Conservation (phyloP, 2,888 invertebrate genomes). For the Trypoxylon attenuatum region DNA sequence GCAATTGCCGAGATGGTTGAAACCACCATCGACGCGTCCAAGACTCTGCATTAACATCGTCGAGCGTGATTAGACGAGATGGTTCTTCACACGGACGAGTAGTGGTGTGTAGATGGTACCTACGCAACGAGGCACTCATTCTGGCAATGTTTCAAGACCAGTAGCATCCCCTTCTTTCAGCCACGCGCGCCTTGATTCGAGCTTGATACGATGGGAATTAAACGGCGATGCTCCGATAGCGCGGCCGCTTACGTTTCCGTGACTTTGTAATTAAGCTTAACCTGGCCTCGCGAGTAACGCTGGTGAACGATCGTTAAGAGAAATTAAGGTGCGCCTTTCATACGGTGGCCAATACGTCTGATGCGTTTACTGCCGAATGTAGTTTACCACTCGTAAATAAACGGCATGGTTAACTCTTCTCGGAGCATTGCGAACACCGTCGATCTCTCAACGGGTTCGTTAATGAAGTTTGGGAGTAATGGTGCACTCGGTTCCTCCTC, state of each 20-base stretch:
- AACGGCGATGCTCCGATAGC: conserved; percentile 34
- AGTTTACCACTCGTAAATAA: conserved; percentile 34
- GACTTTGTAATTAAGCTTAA: conserved; percentile 43
- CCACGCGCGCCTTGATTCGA: conserved; percentile 23
- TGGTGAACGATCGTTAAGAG: conserved; percentile 42
- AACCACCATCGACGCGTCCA: conserved; percentile 14
- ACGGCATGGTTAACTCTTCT: conserved; percentile 3
- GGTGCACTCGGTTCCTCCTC: no score
- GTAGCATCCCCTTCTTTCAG: conserved; percentile 19
- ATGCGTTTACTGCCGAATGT: conserved; percentile 27
- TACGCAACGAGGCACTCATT: neutral
- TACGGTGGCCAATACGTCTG: neutral
- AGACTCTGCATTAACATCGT: conserved; percentile 33
- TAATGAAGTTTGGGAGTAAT: neutral
- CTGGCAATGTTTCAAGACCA: conserved; percentile 16
- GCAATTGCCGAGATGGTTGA: conserved; percentile 28
- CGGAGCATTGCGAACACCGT: no score
- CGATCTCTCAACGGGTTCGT: neutral
- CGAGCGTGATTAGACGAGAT: conserved; percentile 40
- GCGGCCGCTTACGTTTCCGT: conserved; percentile 43
- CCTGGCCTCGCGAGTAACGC: conserved; percentile 22
- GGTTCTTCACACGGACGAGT: neutral
- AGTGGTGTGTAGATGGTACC: neutral
- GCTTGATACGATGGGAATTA: conserved; percentile 45
- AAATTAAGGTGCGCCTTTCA: conserved; percentile 36